These are phyloP conservation scores for Grallaria varia DNA, from an alignment of 2,113 vertebrate species.

Conservation along the genomic window DNA sequence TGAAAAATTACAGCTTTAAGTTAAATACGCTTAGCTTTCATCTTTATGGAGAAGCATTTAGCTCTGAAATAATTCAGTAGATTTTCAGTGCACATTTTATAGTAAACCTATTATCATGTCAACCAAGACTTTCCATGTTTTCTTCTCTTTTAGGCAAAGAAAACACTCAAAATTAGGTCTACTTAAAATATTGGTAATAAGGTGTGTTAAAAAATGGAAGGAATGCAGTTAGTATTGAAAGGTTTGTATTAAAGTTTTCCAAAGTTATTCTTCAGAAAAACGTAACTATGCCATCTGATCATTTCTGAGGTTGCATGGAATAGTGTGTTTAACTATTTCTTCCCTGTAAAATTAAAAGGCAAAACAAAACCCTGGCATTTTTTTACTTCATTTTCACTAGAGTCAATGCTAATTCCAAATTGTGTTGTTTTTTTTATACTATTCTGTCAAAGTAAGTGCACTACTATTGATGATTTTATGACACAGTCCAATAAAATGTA, in stretches of 20 bases:
- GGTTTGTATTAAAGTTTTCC: not conserved
- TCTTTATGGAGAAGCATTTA: not conserved
- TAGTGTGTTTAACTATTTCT: not conserved
- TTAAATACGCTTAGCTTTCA: conserved; percentile 44
- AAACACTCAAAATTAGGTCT: not conserved
- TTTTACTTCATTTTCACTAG: not conserved
- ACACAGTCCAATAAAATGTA: not conserved
- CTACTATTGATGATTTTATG: not conserved
- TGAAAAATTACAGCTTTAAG: conserved; percentile 37
- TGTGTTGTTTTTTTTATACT: not conserved
- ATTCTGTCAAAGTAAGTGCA: not conserved
- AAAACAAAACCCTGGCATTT: not conserved
- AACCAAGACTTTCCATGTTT: conserved; percentile 10
- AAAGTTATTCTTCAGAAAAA: not conserved
- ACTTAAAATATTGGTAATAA: not conserved
- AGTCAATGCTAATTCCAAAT: not conserved
- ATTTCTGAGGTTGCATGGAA: not conserved
- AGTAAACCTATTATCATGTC: conserved; percentile 7
- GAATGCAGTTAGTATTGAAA: not conserved
- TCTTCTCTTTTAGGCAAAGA: not conserved
- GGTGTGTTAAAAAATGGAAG: not conserved
- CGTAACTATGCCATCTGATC: not conserved
- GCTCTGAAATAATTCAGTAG: conserved; percentile 8
- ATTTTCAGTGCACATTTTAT: conserved; percentile 20
- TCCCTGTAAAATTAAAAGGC: not conserved